phyloP scores from a whole-genome alignment of 2,888 invertebrate species.

The Apomyelois bistriatella region DNA sequence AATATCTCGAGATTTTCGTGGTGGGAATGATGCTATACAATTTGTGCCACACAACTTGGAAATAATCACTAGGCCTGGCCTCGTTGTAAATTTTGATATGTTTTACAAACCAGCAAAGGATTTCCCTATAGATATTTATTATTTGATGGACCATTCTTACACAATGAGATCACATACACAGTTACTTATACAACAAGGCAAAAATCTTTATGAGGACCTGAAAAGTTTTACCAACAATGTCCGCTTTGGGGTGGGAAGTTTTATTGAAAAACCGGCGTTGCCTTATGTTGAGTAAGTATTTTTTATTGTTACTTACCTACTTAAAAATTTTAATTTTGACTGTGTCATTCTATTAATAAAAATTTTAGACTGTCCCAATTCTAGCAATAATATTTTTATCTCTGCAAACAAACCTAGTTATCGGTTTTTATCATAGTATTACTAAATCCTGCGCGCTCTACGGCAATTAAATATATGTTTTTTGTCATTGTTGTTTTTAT shows the following conservation, averaged over 20 bases:
- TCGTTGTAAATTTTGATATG: conserved; percentile 52
- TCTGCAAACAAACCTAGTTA: no score
- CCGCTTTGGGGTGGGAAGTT: conserved; percentile 83
- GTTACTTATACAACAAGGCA: conserved; percentile 69
- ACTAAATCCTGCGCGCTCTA: no score
- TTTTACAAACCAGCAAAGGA: conserved; percentile 83
- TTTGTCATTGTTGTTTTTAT: no score
- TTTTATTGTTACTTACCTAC: no score
- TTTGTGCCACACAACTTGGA: conserved; percentile 77
- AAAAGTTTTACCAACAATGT: conserved; percentile 82
- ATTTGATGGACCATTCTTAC: conserved; percentile 87
- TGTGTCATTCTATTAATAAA: no score
- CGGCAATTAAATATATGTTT: no score
- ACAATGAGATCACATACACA: conserved; percentile 84
- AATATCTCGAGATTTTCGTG: not conserved
- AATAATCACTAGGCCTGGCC: conserved; percentile 72
- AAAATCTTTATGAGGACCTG: conserved; percentile 69
- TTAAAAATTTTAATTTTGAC: no score
- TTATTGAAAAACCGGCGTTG: conserved; percentile 83
- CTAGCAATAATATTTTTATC: no score
- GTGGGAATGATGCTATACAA: conserved; percentile 45
- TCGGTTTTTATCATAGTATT: no score
- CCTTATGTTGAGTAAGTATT: conserved; percentile 58
- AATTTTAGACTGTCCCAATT: no score
- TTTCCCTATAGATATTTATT: conserved; percentile 91